Evolutionary conservation across 2,797 vertebrate species (phyloP).

Genomic region (Mormyrus proboscirostris): DNA sequence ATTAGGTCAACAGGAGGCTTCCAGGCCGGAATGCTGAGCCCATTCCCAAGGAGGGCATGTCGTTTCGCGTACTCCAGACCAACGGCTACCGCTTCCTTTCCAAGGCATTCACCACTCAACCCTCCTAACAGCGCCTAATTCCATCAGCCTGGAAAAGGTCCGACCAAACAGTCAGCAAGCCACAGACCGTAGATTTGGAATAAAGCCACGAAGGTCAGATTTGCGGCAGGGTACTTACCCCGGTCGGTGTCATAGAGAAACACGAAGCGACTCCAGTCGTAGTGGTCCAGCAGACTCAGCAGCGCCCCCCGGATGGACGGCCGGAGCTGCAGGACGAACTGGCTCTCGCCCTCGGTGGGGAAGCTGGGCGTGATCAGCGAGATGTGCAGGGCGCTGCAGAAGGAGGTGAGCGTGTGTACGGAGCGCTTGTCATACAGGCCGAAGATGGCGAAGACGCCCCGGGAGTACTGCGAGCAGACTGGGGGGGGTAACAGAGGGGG

Average conservation of each 20-base stretch:
- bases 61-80: background rate
- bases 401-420: constrained; percentile 96
- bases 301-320: constrained; percentile 88
- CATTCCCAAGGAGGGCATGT: background rate
- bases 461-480: constrained; percentile 85
- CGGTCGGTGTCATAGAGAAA: constrained; percentile 98
- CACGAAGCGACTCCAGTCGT: constrained; percentile 94
- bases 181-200: background rate
- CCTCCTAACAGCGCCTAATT: background rate
- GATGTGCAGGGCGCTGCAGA: constrained; percentile 98
- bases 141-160: background rate
- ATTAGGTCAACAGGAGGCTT: background rate
- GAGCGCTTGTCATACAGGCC: constrained; percentile 98
- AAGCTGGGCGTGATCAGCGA: constrained; percentile 96
- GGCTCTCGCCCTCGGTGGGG: constrained; percentile 90
- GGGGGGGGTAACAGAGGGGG: constrained; percentile 18
- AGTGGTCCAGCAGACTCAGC: constrained; percentile 88
- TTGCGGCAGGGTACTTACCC: constrained; percentile 61
- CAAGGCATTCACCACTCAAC: background rate
- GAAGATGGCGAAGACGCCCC: constrained; percentile 98
- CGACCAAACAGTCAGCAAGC: background rate
- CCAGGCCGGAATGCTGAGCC: background rate
- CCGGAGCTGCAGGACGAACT: constrained; percentile 93
- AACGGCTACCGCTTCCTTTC: background rate
- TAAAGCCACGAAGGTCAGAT: background rate